Base-by-base conservation (phyloP, 2,888 invertebrate genomes). In the Brachylomia viminalis region DNA sequence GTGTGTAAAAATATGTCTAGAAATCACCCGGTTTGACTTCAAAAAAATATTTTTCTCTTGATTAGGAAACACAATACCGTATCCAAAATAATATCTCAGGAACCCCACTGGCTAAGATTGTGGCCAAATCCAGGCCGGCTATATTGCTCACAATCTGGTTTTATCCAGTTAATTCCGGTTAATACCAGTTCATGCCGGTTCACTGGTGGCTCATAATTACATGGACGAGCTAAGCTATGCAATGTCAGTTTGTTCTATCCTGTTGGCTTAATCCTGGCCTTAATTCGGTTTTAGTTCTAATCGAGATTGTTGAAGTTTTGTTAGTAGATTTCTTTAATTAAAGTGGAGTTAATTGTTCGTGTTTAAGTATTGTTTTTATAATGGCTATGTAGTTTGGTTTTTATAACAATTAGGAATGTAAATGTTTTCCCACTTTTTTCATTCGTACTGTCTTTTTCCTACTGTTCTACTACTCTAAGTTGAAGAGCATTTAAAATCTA, bases 101-200 rank as follows among this genome's bases (percentile, higher is more conserved):
- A 54, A 10, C 87, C 80, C 86, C 83, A 78, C 79, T 8, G 76
- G 80, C 82, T 87, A 84, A 89, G 89, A 91, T 91, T 91, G 91
- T 86, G 91, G 87, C 86, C 88, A 88, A 90, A 90, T 90, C 90
- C 90, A 83, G 79, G 87, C 86, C 87, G 80, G 90, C 89, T 87
- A 91, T 92, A 91, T 91, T 90, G 88, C 90, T 89, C 89, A 89
- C 92, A 91, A 90, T 90, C 92, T 89, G 88, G 90, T 89, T 88
- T 87, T 87, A 91, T 90, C 90, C 88, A 76, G 87, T 89, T 91
- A 90, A 91, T 91, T 89, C 92, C 86, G 72, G 89, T 90, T 92
- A 90, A 87, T 83, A 87, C 85, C 83, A 84, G 88, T 88, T 86
- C 82, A 86, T 79, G 85, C 83, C 83, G 85, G 87, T 88, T 87